Conservation (phyloP, 2,888 invertebrate species). For the Drosophila falleni region DNA sequence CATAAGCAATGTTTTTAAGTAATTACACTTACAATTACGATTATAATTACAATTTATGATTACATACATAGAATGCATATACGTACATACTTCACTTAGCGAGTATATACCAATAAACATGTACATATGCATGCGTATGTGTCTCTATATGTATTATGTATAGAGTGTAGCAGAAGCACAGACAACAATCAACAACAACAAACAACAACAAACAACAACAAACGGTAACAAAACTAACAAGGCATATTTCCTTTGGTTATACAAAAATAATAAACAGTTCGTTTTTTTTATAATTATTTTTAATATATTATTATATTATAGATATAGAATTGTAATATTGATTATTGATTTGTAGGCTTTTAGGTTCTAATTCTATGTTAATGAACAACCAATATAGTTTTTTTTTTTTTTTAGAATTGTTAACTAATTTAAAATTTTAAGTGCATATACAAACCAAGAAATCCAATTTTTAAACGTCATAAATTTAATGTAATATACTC, state of each 20-base stretch:
- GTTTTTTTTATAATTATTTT: slow-evolving; percentile 35
- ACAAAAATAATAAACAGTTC: slow-evolving; percentile 2
- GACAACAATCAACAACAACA: slow-evolving; percentile 14
- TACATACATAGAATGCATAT: slow-evolving; percentile 34
- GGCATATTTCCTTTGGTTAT: slow-evolving; percentile 55
- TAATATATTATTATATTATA: slow-evolving; percentile 30
- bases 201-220: slow-evolving; percentile 12
- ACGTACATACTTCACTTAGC: slow-evolving; percentile 22
- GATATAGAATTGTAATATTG: slow-evolving; percentile 44
- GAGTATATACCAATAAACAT: slow-evolving; percentile 18
- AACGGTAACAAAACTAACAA: slow-evolving; percentile 20
- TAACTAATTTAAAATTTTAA: slow-evolving; percentile 69
- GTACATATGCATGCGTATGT: slow-evolving; percentile 31
- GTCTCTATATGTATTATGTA: slow-evolving; percentile 23
- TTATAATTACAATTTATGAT: slow-evolving; percentile 12
- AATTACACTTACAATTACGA: slow-evolving; percentile 36
- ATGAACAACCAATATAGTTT: slow-evolving; percentile 31
- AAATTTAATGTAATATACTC: slow-evolving; percentile 8
- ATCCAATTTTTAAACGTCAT: slow-evolving; percentile 38
- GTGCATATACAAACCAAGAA: slow-evolving; percentile 31
- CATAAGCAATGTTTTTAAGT: slow-evolving; percentile 68
- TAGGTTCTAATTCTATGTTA: slow-evolving; percentile 41
- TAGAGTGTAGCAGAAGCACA: slow-evolving; percentile 8
- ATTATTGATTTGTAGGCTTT: slow-evolving; percentile 45
- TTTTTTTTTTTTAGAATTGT: slow-evolving; percentile 60